These are phyloP conservation scores for Thaumatotibia leucotreta DNA, from an alignment of 1,140 invertebrate genomes.

Conservation along the genomic window DNA sequence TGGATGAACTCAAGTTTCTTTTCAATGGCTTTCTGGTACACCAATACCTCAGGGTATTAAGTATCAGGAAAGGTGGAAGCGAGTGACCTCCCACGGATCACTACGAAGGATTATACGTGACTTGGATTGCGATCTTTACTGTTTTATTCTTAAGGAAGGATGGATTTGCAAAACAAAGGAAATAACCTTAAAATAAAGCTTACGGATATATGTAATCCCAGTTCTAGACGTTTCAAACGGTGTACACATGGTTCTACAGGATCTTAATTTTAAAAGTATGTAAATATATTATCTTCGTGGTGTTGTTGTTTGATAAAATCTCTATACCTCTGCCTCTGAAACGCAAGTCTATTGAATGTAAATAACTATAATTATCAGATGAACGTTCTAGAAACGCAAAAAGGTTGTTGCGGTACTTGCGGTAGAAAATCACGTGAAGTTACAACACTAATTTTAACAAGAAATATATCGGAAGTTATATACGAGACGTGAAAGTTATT, in stretches of 20 bases:
- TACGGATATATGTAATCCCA: neutral
- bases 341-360: neutral
- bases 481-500: neutral
- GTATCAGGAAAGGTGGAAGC: slow-evolving; percentile 5
- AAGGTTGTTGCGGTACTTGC: neutral
- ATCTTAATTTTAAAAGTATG: neutral
- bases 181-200: neutral
- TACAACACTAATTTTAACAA: neutral
- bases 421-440: neutral
- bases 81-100: neutral
- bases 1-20: neutral
- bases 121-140: neutral
- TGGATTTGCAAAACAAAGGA: neutral
- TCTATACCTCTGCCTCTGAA: neutral
- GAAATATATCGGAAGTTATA: neutral
- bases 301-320: neutral
- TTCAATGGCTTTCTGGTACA: neutral
- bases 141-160: neutral
- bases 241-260: neutral
- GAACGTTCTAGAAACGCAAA: neutral
- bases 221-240: neutral
- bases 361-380: slow-evolving; percentile 1
- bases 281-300: neutral
- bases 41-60: neutral
- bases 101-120: slow-evolving; percentile 7